These are phyloP conservation scores for Byasa hedistus DNA, from an alignment of 2,888 invertebrate genomes.

Conservation along the genomic window DNA sequence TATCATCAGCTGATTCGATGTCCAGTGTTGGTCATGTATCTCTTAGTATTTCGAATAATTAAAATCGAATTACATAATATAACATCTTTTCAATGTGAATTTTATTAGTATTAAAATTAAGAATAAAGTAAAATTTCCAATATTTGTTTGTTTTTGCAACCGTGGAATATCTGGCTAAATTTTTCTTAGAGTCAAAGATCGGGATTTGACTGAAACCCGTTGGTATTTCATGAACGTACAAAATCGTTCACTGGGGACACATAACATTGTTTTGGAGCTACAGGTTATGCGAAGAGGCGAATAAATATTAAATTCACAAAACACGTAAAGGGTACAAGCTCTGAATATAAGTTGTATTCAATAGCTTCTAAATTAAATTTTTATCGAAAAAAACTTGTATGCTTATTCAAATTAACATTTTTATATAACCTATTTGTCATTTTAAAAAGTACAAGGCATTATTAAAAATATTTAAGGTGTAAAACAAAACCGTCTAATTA, in stretches of 20 bases:
- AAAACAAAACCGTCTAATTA: no score
- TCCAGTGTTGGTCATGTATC: no score
- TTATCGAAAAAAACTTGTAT: background rate
- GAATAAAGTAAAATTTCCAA: background rate
- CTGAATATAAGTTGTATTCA: constrained; percentile 23
- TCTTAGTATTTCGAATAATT: no score
- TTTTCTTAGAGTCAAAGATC: constrained; percentile 38
- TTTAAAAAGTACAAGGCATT: no score
- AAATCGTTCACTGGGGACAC: constrained; percentile 56
- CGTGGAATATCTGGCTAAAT: background rate
- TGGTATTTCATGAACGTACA: constrained; percentile 64
- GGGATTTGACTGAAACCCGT: constrained; percentile 44
- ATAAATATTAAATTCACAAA: constrained; percentile 47
- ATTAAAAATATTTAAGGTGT: no score
- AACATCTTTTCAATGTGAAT: no score
- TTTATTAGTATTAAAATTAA: background rate
- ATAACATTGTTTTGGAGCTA: constrained; percentile 51
- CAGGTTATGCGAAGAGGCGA: constrained; percentile 46
- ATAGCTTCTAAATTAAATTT: constrained; percentile 17
- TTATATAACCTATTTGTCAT: no score
- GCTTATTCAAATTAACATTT: no score
- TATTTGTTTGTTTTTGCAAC: background rate
- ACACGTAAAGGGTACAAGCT: constrained; percentile 33
- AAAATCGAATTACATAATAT: no score
- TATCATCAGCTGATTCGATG: no score